Base-by-base conservation (phyloP, 2,797 vertebrate species). In the Gorsachius magnificus region DNA sequence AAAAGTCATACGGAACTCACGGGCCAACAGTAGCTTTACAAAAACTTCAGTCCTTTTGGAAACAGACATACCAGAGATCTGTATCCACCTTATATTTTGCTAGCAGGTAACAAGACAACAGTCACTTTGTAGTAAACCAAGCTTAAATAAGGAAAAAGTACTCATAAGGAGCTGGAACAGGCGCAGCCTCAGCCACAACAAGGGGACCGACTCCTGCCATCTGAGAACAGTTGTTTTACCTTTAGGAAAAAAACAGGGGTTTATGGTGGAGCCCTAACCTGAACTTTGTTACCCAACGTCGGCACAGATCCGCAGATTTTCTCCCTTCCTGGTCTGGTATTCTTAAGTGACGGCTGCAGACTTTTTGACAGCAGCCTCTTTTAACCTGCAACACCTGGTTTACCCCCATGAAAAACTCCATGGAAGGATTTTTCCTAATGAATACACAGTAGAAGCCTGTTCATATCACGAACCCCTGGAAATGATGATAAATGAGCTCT, bases 401-500 rank as follows among this genome's bases (percentile, higher is more conserved):
- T 80, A 71, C 41, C 36, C 53, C 57, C 66, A 87, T 69, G 68
- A 76, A 87, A 87, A 94, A 51, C 56, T 85, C 58, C 21, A 19
- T 45, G 65, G 57, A 72, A 91, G 56, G 77, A 50, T 78, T 93
- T 84, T 71, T 90, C 71, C 64, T 91, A 93, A 95, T 81, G 83
- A 94, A 95, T 93, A 72, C 70, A 71, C 79, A 92, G 93, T 71
- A 83, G 93, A 89, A 95, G 60, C 35, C 64, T 83, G 89, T 90
- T 89, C 38, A 2, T 72, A 93, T 41, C 16, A 6, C 16, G 3
- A 36, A 38, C 65, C 66, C 65, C 50, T 74, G 64, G 83, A 95
- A 95, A 95, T 33, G 6, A 93, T 90, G 93, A 95, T 92, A 85
- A 93, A 96, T 65, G 69, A 90, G 89, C 86, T 95, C 70, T n/a